Evolutionary conservation across 2,888 invertebrate genomes (phyloP).

Genomic region (Drosophila atripex): DNA sequence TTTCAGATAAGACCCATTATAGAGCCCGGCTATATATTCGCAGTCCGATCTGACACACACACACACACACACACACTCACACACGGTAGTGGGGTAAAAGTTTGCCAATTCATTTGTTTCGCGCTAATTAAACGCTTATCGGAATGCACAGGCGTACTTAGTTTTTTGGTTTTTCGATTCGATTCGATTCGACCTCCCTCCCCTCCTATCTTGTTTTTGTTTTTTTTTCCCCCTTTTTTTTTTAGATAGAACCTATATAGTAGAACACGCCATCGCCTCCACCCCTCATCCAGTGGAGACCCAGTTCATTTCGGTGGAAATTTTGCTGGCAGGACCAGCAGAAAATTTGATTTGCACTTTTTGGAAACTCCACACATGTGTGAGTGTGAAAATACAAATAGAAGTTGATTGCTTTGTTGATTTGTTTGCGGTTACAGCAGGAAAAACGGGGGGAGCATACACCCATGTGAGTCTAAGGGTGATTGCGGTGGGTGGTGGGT

Average conservation of each 20-base stretch:
- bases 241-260: not conserved
- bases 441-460: slow-evolving; percentile 36
- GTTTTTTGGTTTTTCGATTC: slow-evolving; percentile 3
- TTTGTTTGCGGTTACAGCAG: slow-evolving; percentile 75
- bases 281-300: not conserved
- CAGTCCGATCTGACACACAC: slow-evolving; percentile 1
- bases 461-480: slow-evolving; percentile 1
- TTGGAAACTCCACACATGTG: slow-evolving; percentile 44
- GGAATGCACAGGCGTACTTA: slow-evolving; percentile 21
- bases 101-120: slow-evolving; percentile 48
- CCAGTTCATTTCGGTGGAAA: slow-evolving; percentile 51
- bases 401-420: slow-evolving; percentile 80
- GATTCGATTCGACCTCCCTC: no score
- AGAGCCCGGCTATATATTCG: slow-evolving; percentile 19
- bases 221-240: not conserved
- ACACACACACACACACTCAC: not conserved
- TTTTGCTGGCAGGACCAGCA: slow-evolving; percentile 56
- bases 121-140: slow-evolving; percentile 47
- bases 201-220: not conserved
- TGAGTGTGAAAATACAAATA: slow-evolving; percentile 76
- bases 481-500: not conserved
- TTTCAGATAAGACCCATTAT: slow-evolving; percentile 7
- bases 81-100: slow-evolving; percentile 6
- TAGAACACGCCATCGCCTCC: not conserved
- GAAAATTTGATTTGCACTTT: slow-evolving; percentile 77